These are phyloP conservation scores for Xiphydria camelus DNA, from an alignment of 2,888 invertebrate species.

Conservation along the genomic window DNA sequence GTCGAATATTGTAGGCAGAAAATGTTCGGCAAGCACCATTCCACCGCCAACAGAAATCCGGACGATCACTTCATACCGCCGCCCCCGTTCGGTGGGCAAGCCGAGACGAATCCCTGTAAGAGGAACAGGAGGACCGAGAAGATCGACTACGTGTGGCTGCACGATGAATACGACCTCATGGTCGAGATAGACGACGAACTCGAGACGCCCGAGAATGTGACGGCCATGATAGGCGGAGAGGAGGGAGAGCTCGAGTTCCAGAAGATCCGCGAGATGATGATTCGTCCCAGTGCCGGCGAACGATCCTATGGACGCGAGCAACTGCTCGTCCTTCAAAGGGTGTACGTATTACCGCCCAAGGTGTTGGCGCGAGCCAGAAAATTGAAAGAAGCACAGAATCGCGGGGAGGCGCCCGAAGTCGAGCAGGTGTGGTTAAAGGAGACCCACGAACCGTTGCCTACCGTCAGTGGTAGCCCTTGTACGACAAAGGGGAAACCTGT, in stretches of 20 bases:
- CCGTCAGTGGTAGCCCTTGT: neutral
- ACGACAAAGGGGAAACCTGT: neutral
- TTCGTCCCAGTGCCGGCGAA: neutral
- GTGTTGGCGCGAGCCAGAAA: neutral
- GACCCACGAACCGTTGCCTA: neutral
- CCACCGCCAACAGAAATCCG: neutral
- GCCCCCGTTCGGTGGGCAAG: slow-evolving; percentile 28
- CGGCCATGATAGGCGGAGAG: slow-evolving; percentile 22
- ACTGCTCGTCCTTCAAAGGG: slow-evolving; percentile 9
- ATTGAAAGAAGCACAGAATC: too few species aligned
- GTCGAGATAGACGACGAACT: slow-evolving; percentile 19
- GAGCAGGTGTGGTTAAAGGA: neutral
- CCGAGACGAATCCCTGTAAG: too few species aligned
- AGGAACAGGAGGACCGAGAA: neutral
- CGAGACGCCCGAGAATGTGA: slow-evolving; percentile 22
- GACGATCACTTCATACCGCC: slow-evolving; percentile 37
- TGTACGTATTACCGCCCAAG: slow-evolving; percentile 22
- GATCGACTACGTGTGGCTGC: neutral
- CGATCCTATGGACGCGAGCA: too few species aligned
- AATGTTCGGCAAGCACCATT: slow-evolving; percentile 36
- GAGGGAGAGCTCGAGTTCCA: slow-evolving; percentile 15
- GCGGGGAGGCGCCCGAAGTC: neutral
- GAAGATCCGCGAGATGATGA: slow-evolving; percentile 1
- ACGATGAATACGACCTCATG: slow-evolving; percentile 23
- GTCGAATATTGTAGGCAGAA: slow-evolving; percentile 27